Evolutionary conservation across 1,140 invertebrate species (phyloP).

Genomic region (Sminthurides bifidus): DNA sequence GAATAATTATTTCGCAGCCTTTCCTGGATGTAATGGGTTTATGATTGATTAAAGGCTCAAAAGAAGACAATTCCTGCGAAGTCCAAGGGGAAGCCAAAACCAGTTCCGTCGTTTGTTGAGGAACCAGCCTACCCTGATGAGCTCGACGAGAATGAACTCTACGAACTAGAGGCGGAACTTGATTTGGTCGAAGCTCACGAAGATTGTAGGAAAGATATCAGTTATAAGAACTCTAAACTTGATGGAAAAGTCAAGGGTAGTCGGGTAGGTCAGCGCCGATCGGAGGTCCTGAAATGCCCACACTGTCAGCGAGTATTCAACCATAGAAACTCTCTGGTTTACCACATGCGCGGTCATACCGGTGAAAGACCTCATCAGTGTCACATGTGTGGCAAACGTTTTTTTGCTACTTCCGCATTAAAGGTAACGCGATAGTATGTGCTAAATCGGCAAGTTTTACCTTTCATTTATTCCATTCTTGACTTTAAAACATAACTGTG

Average conservation of each 20-base stretch:
- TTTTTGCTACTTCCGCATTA: conserved; percentile 63
- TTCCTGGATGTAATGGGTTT: too few species aligned
- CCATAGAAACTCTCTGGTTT: conserved; percentile 69
- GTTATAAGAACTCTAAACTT: too few species aligned
- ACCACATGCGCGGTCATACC: conserved; percentile 67
- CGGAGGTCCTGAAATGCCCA: conserved; percentile 44
- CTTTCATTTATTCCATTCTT: not conserved
- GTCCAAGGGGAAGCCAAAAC: conserved; percentile 1
- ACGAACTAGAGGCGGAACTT: conserved; percentile 12
- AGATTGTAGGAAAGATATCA: too few species aligned
- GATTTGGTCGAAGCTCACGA: too few species aligned
- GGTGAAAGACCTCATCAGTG: conserved; percentile 62
- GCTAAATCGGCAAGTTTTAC: not conserved
- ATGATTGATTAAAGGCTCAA: too few species aligned
- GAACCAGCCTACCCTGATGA: not conserved
- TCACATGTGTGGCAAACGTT: conserved; percentile 64
- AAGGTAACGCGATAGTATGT: conserved; percentile 43
- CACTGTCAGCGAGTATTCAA: conserved; percentile 62
- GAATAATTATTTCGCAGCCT: too few species aligned
- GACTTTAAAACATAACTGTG: conserved; percentile 9
- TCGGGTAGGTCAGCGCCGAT: conserved; percentile 32
- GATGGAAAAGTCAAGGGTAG: too few species aligned
- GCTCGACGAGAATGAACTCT: conserved; percentile 7
- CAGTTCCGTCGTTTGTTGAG: too few species aligned
- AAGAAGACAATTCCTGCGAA: too few species aligned